Base-by-base conservation (phyloP, 2,797 vertebrate species). In the Pseudochirops corinnae region DNA sequence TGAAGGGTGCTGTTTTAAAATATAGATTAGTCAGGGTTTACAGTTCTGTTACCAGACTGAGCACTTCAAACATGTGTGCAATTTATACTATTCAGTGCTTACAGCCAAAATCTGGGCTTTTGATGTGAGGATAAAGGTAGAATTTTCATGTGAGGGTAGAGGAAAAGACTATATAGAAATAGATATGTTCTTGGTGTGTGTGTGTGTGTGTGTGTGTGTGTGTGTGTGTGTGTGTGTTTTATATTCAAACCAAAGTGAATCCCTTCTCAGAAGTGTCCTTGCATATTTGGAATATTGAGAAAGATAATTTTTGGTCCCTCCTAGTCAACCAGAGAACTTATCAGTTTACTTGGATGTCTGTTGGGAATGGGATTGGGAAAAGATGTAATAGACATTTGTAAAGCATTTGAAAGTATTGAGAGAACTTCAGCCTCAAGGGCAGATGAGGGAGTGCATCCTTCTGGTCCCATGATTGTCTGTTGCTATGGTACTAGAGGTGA, bases 1-100 rank as follows among this genome's bases (percentile, higher is more conserved):
- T 97, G 60, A 97, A 97, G 94, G 97, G 91, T 0, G 91, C 90
- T 94, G 21, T 60, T 97, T 94, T 97, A 97, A 98, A 98, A 97
- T 97, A 95, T 0, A 50, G 94, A 98, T 98, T 95, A 97, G 94
- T 96, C 90, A 96, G 97, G 98, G 96, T 91, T 97, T 96, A 93
- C 55, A 94, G 31, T 93, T 33, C 90, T 92, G 87, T 82, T 97
- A 74, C 94, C 28, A 93, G 57, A 33, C 93, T 52, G 96, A 97
- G 94, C 39, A 60, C 74, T 93, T 97, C 94, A 97, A 98, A 97
- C 95, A 56, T 93, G 93, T 96, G 52, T 97, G 90, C 62, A 96
- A 58, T 92, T 98, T 95, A 94, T 95, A 60, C 67, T 95, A 57
- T 96, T 98, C 95, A 90, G 33, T 95, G 87, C 94, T 97, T 91